These are phyloP conservation scores for Neotoma lepida DNA, from an alignment of 2,113 vertebrate genomes.

Conservation along the genomic window DNA sequence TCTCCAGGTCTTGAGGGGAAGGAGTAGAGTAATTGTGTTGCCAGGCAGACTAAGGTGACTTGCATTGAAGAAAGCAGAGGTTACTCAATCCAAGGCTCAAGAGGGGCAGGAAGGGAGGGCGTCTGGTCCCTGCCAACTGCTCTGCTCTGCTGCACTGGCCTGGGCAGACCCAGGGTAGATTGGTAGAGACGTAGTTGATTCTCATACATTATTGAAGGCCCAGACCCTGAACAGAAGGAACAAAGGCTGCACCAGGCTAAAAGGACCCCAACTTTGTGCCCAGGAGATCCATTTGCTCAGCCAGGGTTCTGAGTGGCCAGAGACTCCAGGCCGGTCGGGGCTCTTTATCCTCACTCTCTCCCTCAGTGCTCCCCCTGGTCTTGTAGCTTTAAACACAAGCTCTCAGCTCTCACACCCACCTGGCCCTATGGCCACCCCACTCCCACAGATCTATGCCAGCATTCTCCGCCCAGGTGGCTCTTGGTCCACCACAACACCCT, in stretches of 20 bases:
- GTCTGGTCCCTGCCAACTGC: neutral
- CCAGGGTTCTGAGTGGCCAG: neutral
- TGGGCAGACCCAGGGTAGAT: neutral
- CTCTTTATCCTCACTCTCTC: neutral
- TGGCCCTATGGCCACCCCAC: neutral
- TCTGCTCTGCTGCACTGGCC: no score
- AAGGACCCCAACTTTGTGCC: neutral
- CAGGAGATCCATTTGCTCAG: neutral
- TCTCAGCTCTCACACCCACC: neutral
- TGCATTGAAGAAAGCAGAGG: neutral
- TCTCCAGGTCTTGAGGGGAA: neutral
- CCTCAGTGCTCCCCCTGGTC: neutral
- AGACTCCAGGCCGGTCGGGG: neutral
- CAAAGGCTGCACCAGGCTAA: neutral
- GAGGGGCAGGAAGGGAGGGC: no score
- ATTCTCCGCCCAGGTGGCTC: neutral
- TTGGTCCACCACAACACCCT: no score
- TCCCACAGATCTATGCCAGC: rapidly evolving
- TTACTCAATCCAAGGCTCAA: neutral
- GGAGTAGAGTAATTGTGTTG: neutral
- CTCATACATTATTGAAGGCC: neutral
- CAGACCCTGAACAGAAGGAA: neutral
- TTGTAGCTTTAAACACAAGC: neutral
- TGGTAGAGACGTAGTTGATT: neutral
- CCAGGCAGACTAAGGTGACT: neutral